Evolutionary conservation across 2,888 invertebrate species (phyloP).

Genomic region (Cryptus armator): DNA sequence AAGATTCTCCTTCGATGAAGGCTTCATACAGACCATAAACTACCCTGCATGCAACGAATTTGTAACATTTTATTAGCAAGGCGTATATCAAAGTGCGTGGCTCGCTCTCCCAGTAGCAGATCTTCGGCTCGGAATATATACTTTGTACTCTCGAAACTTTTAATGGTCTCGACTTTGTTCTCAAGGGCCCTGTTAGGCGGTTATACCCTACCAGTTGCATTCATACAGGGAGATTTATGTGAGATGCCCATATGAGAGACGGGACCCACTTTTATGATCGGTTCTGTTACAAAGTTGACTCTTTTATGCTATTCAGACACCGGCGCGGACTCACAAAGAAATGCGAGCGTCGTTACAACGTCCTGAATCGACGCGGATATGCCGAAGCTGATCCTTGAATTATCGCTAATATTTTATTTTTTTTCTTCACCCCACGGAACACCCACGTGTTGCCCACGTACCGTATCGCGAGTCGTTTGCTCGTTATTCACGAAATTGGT

Average conservation of each 20-base stretch:
- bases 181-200: conserved; percentile 74
- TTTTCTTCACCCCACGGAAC: not conserved
- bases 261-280: conserved; percentile 81
- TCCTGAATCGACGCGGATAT: conserved; percentile 30
- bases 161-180: conserved; percentile 80
- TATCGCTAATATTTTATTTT: conserved; percentile 10
- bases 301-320: conserved; percentile 73
- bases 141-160: conserved; percentile 74
- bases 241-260: conserved; percentile 73
- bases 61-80: conserved; percentile 83
- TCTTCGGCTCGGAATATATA: conserved; percentile 58
- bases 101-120: conserved; percentile 39
- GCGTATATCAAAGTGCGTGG: conserved; percentile 73
- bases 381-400: conserved; percentile 1
- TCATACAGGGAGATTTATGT: conserved; percentile 81
- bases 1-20: conserved; percentile 76
- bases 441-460: conserved; percentile 17
- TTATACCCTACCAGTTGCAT: conserved; percentile 77
- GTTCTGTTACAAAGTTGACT: conserved; percentile 81
- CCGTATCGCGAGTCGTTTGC: no score
- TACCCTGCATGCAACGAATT: conserved; percentile 81
- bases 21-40: conserved; percentile 78
- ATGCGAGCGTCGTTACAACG: conserved; percentile 28
- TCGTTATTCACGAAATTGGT: not conserved
- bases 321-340: conserved; percentile 66